phyloP scores from a whole-genome alignment of 1,140 invertebrate genomes.

The Diprion similis region DNA sequence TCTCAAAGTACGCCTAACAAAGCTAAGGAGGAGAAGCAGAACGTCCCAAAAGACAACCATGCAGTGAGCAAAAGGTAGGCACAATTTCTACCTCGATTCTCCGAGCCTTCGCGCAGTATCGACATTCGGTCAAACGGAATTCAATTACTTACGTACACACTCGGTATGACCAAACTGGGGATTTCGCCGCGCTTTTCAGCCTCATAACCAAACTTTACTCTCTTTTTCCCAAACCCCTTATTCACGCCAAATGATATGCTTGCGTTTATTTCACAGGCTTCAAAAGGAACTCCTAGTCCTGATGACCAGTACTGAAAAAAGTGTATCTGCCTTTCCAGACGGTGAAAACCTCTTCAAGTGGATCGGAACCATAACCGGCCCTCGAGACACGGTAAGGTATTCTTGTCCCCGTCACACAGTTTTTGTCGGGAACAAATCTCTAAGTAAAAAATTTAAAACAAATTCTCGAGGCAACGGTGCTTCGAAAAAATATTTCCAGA shows the following conservation, averaged over 20 bases:
- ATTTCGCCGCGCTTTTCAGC: constrained; percentile 19
- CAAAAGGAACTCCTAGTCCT: constrained; percentile 85
- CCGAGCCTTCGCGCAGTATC: not conserved
- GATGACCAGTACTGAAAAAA: constrained; percentile 89
- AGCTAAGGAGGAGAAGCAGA: constrained; percentile 75
- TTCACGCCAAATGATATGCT: constrained; percentile 25
- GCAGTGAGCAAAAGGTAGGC: constrained; percentile 84
- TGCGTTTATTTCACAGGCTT: constrained; percentile 65
- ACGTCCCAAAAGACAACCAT: constrained; percentile 80
- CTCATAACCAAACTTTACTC: constrained; percentile 13
- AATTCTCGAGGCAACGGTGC: no score
- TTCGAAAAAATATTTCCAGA: not conserved
- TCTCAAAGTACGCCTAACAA: constrained; percentile 72
- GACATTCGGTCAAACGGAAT: not conserved
- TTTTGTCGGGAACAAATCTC: not conserved
- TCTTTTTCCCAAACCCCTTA: constrained; percentile 18
- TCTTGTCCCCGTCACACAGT: constrained; percentile 23
- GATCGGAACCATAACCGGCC: constrained; percentile 93
- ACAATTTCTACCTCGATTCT: constrained; percentile 18
- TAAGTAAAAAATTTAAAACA: no score
- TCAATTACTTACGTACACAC: not conserved
- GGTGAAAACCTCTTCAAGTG: constrained; percentile 96
- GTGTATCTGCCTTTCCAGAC: constrained; percentile 95
- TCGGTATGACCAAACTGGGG: constrained; percentile 13
- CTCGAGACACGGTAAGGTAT: constrained; percentile 78